Evolutionary conservation across 2,888 invertebrate species (phyloP).

Genomic region (Galeruca laticollis): DNA sequence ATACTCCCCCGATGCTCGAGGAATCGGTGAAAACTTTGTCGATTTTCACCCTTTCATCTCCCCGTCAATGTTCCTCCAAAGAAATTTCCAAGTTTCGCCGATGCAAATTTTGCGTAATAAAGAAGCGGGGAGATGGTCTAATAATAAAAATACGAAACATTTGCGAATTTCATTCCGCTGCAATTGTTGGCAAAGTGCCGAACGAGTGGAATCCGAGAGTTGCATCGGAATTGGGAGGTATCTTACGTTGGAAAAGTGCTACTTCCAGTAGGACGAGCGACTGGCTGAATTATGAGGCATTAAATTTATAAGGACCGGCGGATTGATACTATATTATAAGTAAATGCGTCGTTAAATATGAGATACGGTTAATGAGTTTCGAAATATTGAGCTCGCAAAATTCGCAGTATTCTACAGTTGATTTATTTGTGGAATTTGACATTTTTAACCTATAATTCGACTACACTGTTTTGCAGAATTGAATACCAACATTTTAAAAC

Average conservation of each 20-base stretch:
- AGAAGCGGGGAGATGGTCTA: slow-evolving; percentile 57
- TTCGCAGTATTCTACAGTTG: too few relatives aligned
- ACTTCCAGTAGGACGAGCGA: not conserved
- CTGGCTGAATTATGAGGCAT: not conserved
- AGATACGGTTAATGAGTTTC: not conserved
- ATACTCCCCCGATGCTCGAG: slow-evolving; percentile 31
- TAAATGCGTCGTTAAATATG: not conserved
- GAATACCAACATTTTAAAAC: too few relatives aligned
- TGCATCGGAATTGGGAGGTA: slow-evolving; percentile 45
- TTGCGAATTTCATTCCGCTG: slow-evolving; percentile 52
- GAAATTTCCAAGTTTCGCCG: slow-evolving; percentile 52
- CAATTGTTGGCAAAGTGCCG: slow-evolving; percentile 52
- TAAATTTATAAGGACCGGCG: not conserved
- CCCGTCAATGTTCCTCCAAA: slow-evolving; percentile 44
- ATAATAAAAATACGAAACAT: slow-evolving; percentile 57
- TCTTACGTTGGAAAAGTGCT: slow-evolving; percentile 6
- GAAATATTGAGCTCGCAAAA: too few relatives aligned
- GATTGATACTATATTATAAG: not conserved
- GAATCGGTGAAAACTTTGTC: slow-evolving; percentile 38
- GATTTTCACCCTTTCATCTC: slow-evolving; percentile 43
- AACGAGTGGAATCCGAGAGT: slow-evolving; percentile 41
- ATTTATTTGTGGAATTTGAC: too few relatives aligned
- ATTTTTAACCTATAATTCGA: too few relatives aligned
- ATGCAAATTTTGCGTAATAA: slow-evolving; percentile 59
- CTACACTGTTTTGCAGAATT: too few relatives aligned